Evolutionary conservation across 2,888 invertebrate genomes (phyloP).

Genomic region (Julus scanicus): DNA sequence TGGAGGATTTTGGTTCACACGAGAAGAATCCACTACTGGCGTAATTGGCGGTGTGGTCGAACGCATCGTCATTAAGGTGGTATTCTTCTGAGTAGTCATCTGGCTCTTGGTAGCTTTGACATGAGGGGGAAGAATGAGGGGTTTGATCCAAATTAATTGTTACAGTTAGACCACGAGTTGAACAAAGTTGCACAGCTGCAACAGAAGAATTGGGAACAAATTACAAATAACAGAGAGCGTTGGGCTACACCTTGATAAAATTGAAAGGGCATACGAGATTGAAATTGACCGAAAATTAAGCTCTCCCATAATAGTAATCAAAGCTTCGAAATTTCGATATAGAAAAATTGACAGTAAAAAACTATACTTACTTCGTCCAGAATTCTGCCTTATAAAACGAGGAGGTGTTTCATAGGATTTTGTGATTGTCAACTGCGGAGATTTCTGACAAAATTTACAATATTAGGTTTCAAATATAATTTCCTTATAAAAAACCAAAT

Average conservation of each 20-base stretch:
- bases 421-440: background rate
- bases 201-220: constrained; percentile 26
- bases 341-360: background rate
- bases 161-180: constrained; percentile 48
- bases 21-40: background rate
- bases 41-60: constrained; percentile 31
- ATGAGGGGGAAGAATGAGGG: constrained; percentile 50
- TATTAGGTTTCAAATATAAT: background rate
- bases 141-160: constrained; percentile 46
- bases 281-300: background rate
- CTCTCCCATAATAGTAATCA: background rate
- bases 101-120: constrained; percentile 30
- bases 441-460: background rate
- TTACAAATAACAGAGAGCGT: constrained; percentile 16
- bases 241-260: constrained; percentile 2
- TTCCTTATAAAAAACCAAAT: background rate
- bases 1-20: background rate
- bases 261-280: background rate
- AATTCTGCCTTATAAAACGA: background rate
- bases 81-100: background rate
- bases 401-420: background rate
- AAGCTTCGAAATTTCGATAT: background rate
- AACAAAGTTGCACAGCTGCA: constrained; percentile 50
- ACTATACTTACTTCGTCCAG: background rate
- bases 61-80: background rate